phyloP scores from a whole-genome alignment of 2,797 vertebrate genomes.

The Clarias fuscus region DNA sequence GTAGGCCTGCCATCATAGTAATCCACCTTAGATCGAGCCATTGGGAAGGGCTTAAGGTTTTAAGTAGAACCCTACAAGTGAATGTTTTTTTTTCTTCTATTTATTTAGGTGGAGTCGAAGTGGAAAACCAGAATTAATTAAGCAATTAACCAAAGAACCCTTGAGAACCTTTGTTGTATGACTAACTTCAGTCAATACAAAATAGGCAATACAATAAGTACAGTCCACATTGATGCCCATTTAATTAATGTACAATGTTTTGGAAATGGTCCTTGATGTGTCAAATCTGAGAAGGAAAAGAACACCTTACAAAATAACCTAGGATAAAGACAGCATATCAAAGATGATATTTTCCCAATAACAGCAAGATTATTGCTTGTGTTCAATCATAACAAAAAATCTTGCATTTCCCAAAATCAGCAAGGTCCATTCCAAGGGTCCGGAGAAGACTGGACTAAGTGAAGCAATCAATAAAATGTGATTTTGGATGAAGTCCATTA shows the following conservation, averaged over 20 bases:
- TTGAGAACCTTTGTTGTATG: not conserved
- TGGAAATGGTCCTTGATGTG: not conserved
- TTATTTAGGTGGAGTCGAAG: not conserved
- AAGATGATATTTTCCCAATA: not conserved
- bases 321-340: not conserved
- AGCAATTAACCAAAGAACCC: not conserved
- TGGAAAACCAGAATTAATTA: not conserved
- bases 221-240: not conserved
- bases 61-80: not conserved
- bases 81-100: too few relatives aligned
- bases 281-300: too few relatives aligned
- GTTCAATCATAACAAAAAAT: not conserved
- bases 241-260: not conserved
- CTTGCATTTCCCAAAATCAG: not conserved
- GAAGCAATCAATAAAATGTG: not conserved
- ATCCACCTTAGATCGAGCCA: not conserved
- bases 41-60: not conserved
- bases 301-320: too few relatives aligned
- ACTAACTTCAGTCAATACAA: not conserved
- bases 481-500: conserved; percentile 4
- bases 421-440: not conserved
- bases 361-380: not conserved
- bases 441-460: not conserved
- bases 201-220: not conserved
- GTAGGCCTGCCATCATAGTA: too few relatives aligned